These are phyloP conservation scores for Atta colombica DNA, from an alignment of 1,140 invertebrate genomes.

Conservation along the genomic window DNA sequence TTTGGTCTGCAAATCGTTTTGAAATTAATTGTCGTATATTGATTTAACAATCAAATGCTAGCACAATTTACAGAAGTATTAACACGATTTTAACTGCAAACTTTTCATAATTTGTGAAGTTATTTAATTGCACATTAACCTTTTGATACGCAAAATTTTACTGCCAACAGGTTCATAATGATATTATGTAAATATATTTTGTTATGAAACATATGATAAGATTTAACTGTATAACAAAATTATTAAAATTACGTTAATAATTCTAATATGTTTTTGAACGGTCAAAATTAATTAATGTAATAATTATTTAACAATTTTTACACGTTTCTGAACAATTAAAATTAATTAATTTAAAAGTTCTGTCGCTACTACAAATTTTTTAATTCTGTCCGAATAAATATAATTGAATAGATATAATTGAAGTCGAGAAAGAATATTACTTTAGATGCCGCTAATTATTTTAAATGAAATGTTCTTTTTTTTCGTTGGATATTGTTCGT, in stretches of 20 bases:
- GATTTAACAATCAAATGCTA: slow-evolving; percentile 25
- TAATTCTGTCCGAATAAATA: slow-evolving; percentile 57
- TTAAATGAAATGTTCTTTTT: slow-evolving; percentile 44
- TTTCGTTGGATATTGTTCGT: slow-evolving; percentile 62
- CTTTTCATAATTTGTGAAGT: slow-evolving; percentile 16
- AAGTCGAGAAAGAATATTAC: slow-evolving; percentile 64
- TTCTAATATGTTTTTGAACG: neutral
- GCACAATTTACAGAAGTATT: slow-evolving; percentile 1
- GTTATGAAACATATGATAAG: neutral
- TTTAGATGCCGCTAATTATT: slow-evolving; percentile 68
- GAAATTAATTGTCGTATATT: slow-evolving; percentile 50
- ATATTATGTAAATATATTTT: slow-evolving; percentile 19
- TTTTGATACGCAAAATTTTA: neutral
- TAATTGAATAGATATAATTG: slow-evolving; percentile 31
- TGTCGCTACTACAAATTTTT: neutral
- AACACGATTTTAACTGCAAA: slow-evolving; percentile 15
- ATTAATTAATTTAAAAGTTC: slow-evolving; percentile 35
- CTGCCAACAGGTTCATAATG: neutral
- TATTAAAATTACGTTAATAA: slow-evolving; percentile 37
- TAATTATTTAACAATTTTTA: slow-evolving; percentile 25
- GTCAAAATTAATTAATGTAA: neutral
- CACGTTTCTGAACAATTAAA: neutral
- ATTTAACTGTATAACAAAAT: slow-evolving; percentile 4
- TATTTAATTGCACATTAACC: slow-evolving; percentile 38
- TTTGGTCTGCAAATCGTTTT: slow-evolving; percentile 47